Percentiles rank a stretch among this genome's conserved stretches.
These are phyloP conservation scores for Aramus guarauna DNA, from an alignment of 2,113 vertebrate species.

Conservation along the genomic window DNA sequence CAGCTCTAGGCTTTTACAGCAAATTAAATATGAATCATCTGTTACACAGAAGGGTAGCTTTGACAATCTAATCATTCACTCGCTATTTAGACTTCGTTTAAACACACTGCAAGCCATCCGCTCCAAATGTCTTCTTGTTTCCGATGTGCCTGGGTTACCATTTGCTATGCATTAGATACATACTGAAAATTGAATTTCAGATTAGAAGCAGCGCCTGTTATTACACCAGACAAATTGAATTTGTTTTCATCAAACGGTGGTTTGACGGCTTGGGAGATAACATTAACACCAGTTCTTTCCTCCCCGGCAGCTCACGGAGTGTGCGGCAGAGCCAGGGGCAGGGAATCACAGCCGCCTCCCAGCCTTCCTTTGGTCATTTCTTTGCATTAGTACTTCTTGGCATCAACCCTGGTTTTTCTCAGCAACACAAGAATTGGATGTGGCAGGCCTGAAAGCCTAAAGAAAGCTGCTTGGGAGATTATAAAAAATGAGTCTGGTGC, in stretches of 20 bases:
- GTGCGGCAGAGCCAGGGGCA: background rate
- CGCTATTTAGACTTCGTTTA: background rate
- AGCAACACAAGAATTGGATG: background rate
- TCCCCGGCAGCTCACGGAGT: background rate
- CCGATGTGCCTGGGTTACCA: constrained; percentile 8
- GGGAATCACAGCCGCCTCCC: background rate
- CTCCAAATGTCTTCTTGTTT: constrained; percentile 38
- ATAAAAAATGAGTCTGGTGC: background rate
- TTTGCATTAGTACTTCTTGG: constrained; percentile 1
- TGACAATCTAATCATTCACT: constrained; percentile 50
- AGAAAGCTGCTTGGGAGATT: background rate
- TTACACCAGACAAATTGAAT: constrained; percentile 52
- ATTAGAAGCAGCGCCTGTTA: constrained; percentile 45
- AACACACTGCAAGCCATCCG: background rate
- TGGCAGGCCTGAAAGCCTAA: background rate
- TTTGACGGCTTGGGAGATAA: constrained; percentile 46
- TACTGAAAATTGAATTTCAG: constrained; percentile 50
- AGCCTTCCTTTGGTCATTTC: background rate
- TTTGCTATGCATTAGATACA: constrained; percentile 49
- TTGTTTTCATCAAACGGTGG: constrained; percentile 45
- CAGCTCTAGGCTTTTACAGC: background rate
- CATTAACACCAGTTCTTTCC: background rate
- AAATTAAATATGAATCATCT: constrained; percentile 49
- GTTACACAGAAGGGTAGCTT: constrained; percentile 17
- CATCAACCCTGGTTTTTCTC: background rate